Evolutionary conservation across 2,113 vertebrate genomes (phyloP), one percentile per base, ranked within the genome.

Genomic region (Clinocottus analis): DNA sequence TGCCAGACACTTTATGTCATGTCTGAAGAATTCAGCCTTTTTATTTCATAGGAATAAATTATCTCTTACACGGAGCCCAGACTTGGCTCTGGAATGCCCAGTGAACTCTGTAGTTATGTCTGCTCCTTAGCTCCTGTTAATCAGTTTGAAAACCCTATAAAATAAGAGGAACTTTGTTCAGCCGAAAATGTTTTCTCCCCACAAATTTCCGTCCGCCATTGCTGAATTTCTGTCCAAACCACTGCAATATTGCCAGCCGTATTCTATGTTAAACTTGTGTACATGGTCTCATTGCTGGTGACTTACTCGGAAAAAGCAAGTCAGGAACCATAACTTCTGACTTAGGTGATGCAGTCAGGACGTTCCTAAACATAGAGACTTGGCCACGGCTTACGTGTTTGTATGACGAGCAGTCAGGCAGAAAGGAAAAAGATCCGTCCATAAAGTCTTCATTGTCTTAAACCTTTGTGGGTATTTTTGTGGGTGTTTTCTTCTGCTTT

Each of bases 1-100:
- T 3, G 13, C 43, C 43, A 71, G 31, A 75, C 53, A 23, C 65
- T 79, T 79, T 60, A 49, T 51, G 29, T 84, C 60, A 71, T 66
- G 29, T 37, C 53, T 71, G 19, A 71, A 55, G 73, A 67, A 73
- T 58, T 65, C 3, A 9, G n/a, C 13, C 3, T 29, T 45, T 39
- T 53, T 39, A 37, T 76, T 72, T 71, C 65, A 59, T 8, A 55
- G 75, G 29, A 66, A 71, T 63, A 10, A 56, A 66, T 16, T 47
- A 35, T 65, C 31, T 47, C 72, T 79, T 58, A 43, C 27, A 16
- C 43, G 39, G 27, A 75, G 65, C 19, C 21, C 60, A 66, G 31
- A 73, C 47, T 27, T 62, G 29, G 43, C 10, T 11, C 7, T n/a
- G 62, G 35, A 62, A 35, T 61, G 27, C 4, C 35, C 79, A 74